These are phyloP conservation scores for Plebejus argus DNA, from an alignment of 2,888 invertebrate genomes.

Conservation along the genomic window DNA sequence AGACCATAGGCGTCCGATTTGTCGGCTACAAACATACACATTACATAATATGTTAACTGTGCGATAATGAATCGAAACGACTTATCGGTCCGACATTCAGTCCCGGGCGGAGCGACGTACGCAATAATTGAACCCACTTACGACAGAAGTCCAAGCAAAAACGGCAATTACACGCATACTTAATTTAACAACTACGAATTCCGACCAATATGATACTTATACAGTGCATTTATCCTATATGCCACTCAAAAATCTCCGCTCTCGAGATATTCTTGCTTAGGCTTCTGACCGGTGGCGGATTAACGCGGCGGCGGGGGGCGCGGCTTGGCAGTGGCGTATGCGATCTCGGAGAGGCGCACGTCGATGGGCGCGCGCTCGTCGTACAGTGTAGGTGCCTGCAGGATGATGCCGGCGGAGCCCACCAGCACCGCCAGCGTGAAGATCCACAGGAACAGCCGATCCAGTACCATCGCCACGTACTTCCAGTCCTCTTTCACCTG, in stretches of 20 bases:
- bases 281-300: slow-evolving; percentile 42
- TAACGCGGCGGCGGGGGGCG: slow-evolving; percentile 70
- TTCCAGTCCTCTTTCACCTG: slow-evolving; percentile 99
- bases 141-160: slow-evolving; percentile 24
- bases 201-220: slow-evolving; percentile 13
- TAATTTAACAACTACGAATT: slow-evolving; percentile 21
- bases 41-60: not conserved
- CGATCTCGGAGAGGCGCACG: slow-evolving; percentile 93
- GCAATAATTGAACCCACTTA: slow-evolving; percentile 8
- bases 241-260: slow-evolving; percentile 1
- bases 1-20: not conserved
- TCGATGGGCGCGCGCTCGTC: slow-evolving; percentile 94
- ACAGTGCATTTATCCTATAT: slow-evolving; percentile 18
- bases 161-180: slow-evolving; percentile 14
- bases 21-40: not conserved
- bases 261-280: slow-evolving; percentile 12
- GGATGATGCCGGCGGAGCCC: slow-evolving; percentile 95
- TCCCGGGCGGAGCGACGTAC: not conserved
- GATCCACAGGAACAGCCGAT: slow-evolving; percentile 97
- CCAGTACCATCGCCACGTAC: slow-evolving; percentile 98
- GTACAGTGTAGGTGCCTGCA: slow-evolving; percentile 96
- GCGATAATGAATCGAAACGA: not conserved
- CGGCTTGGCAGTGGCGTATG: slow-evolving; percentile 93
- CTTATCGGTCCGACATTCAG: not conserved
- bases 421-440: slow-evolving; percentile 97